Evolutionary conservation across 2,113 vertebrate species (phyloP).

Genomic region (Periophthalmodon schlosseri): DNA sequence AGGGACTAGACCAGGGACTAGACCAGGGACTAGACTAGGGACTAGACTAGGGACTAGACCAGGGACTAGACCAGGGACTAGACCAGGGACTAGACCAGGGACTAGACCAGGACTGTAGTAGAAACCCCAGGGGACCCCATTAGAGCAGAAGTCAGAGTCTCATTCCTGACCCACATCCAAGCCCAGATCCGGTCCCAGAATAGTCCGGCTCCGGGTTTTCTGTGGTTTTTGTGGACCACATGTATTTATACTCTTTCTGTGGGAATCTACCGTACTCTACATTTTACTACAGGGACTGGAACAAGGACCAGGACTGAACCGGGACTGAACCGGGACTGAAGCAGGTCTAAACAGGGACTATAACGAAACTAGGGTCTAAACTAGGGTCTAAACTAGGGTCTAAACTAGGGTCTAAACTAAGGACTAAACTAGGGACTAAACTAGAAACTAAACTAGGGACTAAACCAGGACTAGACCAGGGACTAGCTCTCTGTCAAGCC

Average conservation of each 20-base stretch:
- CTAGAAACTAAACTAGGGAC: no score
- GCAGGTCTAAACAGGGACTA: neutral
- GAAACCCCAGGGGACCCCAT: neutral
- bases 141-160: neutral
- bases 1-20: no score
- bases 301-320: neutral
- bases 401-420: neutral
- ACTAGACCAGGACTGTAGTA: neutral
- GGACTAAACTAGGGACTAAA: neutral
- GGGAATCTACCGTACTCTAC: neutral
- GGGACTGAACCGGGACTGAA: neutral
- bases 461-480: neutral
- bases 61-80: neutral
- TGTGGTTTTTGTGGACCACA: neutral
- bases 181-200: neutral
- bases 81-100: no score
- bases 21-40: no score
- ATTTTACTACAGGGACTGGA: neutral
- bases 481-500: neutral
- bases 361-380: neutral
- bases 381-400: neutral
- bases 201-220: neutral
- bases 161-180: neutral
- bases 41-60: no score
- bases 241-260: neutral